Evolutionary conservation across 2,888 invertebrate genomes (phyloP).

Genomic region (Sepiola atlantica): DNA sequence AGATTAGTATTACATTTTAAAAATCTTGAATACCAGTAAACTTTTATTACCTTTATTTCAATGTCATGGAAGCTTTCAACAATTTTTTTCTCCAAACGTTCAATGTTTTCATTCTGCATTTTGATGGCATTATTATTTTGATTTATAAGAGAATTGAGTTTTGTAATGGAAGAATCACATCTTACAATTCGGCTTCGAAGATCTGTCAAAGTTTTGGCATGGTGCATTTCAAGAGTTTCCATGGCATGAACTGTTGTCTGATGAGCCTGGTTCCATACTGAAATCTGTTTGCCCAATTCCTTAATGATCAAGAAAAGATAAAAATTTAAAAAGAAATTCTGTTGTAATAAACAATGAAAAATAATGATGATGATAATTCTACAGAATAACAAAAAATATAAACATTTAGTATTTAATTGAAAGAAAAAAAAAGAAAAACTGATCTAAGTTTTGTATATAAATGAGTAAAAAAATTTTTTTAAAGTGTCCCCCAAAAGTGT

Average conservation of each 20-base stretch:
- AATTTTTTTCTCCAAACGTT: slow-evolving; percentile 63
- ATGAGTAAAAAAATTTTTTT: background rate
- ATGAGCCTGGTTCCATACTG: slow-evolving; percentile 62
- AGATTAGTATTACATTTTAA: background rate
- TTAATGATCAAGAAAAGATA: slow-evolving; percentile 50
- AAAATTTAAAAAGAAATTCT: background rate
- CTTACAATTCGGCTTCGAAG: slow-evolving; percentile 72
- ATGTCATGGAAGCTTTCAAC: slow-evolving; percentile 68
- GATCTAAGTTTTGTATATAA: background rate
- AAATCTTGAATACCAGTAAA: background rate
- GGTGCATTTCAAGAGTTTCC: slow-evolving; percentile 72
- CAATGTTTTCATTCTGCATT: slow-evolving; percentile 62
- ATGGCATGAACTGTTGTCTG: slow-evolving; percentile 69
- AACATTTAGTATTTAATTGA: background rate
- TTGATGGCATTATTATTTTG: slow-evolving; percentile 67
- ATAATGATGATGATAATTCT: background rate
- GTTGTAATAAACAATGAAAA: background rate
- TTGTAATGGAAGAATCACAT: slow-evolving; percentile 72
- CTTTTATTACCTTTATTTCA: slow-evolving; percentile 67
- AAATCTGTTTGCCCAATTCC: slow-evolving; percentile 69
- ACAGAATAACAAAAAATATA: background rate
- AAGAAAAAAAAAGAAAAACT: background rate
- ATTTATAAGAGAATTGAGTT: slow-evolving; percentile 68
- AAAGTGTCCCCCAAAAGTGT: background rate
- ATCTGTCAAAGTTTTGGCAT: slow-evolving; percentile 72